Evolutionary conservation across 2,113 vertebrate genomes (phyloP), one percentile per base, ranked within the genome.

Genomic region (Mugil cephalus): DNA sequence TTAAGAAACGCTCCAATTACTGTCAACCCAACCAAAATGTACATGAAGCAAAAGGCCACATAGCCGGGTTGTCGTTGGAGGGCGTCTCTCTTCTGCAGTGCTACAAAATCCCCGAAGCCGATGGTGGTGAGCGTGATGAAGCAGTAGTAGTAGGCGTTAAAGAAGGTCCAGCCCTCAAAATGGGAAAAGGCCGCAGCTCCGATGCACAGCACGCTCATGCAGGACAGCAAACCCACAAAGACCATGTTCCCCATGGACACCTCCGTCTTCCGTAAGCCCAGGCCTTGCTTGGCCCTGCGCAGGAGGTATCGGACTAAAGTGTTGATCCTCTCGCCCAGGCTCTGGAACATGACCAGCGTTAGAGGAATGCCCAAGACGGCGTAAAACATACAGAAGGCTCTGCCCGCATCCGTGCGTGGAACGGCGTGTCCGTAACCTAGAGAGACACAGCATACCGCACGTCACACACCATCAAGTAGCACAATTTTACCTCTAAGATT

Each of bases 81-180:
- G 7, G 94, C 94, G 50, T 96, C 94, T 0, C 93, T 94, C 66
- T 93, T 95, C 90, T 97, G 96, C 73, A 98, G 91, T 18, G 96
- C 96, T 54, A 98, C 96, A 48, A 96, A 97, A 89, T 98, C 96
- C 40, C 96, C 96, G 7, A 98, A 96, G 69, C 95, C 95, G 0
- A 96, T 97, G 55, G 97, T 97, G 83, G 95, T 98, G 91, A 97
- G 89, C 0, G 95, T 97, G 83, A 98, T 93, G 88, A 98, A 98
- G 85, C 96, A 96, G 81, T 96, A 98, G 85, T 97, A 98, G 69
- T 94, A 98, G 34, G 96, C 94, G 0, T 95, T 93, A 83, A 97
- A 97, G 92, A 96, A 98, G 54, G 93, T 96, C 95, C 96, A 98
- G 76, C 93, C 95, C 87, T 98, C 96, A 0, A 96, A 97, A 55